Conservation (phyloP, 2,888 invertebrate genomes). For the Spilarctia lutea region DNA sequence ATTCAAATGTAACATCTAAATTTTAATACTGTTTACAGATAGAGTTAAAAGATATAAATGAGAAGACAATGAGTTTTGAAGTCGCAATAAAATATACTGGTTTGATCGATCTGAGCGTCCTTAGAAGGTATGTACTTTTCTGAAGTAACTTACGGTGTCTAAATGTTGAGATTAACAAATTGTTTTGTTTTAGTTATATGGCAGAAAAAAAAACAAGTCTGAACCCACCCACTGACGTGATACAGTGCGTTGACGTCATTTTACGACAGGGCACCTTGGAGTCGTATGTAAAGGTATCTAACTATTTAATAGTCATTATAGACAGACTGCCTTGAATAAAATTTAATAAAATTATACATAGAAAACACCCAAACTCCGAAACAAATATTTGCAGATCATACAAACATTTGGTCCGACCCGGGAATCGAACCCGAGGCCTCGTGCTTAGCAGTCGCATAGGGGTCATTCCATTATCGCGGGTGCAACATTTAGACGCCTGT, state of each 20-base stretch:
- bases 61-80: constrained; percentile 71
- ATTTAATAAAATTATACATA: too few species aligned
- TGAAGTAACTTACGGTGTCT: too few species aligned
- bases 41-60: constrained; percentile 65
- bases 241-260: constrained; percentile 95
- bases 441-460: too few species aligned
- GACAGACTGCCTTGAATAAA: too few species aligned
- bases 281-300: constrained; percentile 84
- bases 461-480: too few species aligned
- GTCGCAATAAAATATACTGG: constrained; percentile 86
- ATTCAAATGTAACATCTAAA: not conserved
- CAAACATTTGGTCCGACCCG: too few species aligned
- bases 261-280: constrained; percentile 91
- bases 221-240: constrained; percentile 84
- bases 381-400: too few species aligned
- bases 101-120: constrained; percentile 81
- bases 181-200: constrained; percentile 70
- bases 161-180: not conserved
- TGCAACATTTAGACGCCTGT: too few species aligned
- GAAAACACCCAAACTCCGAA: too few species aligned
- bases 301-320: not conserved
- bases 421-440: too few species aligned
- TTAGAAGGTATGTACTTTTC: constrained; percentile 64
- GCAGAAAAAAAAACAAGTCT: constrained; percentile 67
- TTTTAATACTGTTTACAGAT: constrained; percentile 56